Conservation (phyloP, 2,113 vertebrate genomes). For the Heloderma charlesbogerti region DNA sequence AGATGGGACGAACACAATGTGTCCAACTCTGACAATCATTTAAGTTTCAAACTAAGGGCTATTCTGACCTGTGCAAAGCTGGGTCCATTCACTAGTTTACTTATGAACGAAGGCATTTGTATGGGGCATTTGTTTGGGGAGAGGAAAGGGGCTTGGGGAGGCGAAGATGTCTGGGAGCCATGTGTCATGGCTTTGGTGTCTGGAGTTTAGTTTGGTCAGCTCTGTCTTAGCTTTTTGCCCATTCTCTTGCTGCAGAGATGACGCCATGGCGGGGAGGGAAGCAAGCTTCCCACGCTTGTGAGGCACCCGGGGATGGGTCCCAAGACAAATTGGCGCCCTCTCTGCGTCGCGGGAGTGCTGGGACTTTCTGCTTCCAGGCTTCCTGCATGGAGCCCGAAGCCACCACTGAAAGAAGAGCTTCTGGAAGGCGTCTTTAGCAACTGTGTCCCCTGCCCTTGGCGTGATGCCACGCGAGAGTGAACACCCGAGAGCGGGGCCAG, state of each 20-base stretch:
- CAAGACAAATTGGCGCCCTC: neutral
- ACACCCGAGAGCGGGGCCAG: slow-evolving; percentile 33
- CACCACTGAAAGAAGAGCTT: neutral
- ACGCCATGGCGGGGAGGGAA: neutral
- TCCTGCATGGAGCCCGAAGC: neutral
- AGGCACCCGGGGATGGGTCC: slow-evolving; percentile 1
- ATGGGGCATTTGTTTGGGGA: neutral
- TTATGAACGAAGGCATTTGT: neutral
- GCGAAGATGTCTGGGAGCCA: neutral
- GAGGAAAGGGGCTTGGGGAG: neutral
- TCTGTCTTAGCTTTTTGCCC: neutral
- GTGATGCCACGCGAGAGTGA: neutral
- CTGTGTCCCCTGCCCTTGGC: slow-evolving; percentile 3
- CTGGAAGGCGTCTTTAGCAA: neutral
- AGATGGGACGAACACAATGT: too few relatives aligned
- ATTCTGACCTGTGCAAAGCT: too few relatives aligned
- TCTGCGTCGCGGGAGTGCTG: neutral
- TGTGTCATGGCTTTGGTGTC: neutral
- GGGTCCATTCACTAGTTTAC: neutral
- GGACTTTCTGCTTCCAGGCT: neutral
- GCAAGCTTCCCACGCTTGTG: neutral
- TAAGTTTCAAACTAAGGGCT: too few relatives aligned
- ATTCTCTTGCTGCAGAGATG: slow-evolving; percentile 16
- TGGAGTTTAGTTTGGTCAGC: neutral
- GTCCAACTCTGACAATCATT: too few relatives aligned